Evolutionary conservation across 2,888 invertebrate genomes (phyloP).

Genomic region (Dicycla oo): DNA sequence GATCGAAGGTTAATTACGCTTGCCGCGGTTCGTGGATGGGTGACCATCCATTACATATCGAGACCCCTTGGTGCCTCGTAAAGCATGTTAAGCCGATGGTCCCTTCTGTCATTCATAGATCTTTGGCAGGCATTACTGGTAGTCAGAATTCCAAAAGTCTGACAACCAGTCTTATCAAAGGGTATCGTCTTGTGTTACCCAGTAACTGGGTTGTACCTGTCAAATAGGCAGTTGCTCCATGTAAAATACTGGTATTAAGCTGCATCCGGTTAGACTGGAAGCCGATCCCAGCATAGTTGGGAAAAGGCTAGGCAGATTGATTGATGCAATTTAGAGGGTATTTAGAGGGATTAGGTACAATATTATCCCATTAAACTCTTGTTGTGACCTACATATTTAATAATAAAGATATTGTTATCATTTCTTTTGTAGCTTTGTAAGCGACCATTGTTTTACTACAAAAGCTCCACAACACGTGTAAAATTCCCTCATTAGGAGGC

Average conservation of each 20-base stretch:
- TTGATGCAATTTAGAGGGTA: neutral
- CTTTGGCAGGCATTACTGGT: neutral
- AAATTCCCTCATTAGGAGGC: slow-evolving; percentile 62
- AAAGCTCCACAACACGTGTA: slow-evolving; percentile 51
- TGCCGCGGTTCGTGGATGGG: neutral
- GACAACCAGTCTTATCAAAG: neutral
- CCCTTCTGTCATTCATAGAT: neutral
- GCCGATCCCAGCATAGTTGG: neutral
- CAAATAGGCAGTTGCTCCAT: neutral
- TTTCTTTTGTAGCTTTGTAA: slow-evolving; percentile 46
- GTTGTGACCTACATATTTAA: slow-evolving; percentile 65
- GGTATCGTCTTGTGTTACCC: neutral
- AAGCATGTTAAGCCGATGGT: neutral
- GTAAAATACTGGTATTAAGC: neutral
- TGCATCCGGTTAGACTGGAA: neutral
- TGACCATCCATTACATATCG: no score
- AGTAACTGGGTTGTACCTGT: neutral
- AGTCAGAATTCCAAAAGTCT: neutral
- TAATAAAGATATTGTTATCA: slow-evolving; percentile 64
- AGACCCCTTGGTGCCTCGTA: neutral
- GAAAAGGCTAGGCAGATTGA: neutral
- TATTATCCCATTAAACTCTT: slow-evolving; percentile 43
- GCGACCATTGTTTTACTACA: slow-evolving; percentile 50
- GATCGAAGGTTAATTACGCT: neutral
- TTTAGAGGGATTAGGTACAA: slow-evolving; percentile 19